Conservation (phyloP, 2,113 vertebrate species). For the Ceratotherium simum region DNA sequence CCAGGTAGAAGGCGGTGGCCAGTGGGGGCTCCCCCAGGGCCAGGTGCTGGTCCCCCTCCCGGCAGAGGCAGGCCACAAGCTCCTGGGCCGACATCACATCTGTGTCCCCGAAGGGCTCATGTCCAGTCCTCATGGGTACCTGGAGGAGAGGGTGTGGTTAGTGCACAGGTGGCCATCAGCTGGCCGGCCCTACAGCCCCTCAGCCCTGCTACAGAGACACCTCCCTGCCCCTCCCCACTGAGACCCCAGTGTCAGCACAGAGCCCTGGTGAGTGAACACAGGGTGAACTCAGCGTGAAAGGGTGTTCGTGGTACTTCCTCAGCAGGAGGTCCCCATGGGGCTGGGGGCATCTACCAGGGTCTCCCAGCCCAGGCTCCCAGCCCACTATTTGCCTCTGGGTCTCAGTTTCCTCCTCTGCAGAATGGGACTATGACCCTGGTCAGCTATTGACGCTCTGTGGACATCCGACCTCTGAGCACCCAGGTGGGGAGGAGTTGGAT, state of each 20-base stretch:
- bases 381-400: fast-evolving
- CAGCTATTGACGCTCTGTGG: fast-evolving
- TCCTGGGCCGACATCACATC: constrained; percentile 82
- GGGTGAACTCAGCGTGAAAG: too few relatives aligned
- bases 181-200: fast-evolving
- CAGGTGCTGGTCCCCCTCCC: constrained; percentile 89
- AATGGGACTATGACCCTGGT: neutral
- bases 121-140: neutral
- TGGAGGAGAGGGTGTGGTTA: fast-evolving
- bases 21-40: constrained; percentile 79
- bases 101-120: fast-evolving
- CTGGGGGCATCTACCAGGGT: neutral
- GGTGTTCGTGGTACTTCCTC: fast-evolving
- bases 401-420: neutral
- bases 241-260: neutral
- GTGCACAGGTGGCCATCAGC: fast-evolving
- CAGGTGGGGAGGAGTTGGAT: neutral
- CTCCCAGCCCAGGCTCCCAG: too few relatives aligned
- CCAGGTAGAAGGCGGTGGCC: constrained; percentile 91
- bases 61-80: constrained; percentile 86
- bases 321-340: fast-evolving
- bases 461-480: neutral
- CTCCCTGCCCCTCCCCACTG: neutral
- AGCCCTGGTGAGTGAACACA: neutral
- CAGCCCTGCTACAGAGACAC: neutral